These are phyloP conservation scores for Ophthalmolycus amberensis DNA, from an alignment of 2,113 vertebrate genomes.

Conservation along the genomic window DNA sequence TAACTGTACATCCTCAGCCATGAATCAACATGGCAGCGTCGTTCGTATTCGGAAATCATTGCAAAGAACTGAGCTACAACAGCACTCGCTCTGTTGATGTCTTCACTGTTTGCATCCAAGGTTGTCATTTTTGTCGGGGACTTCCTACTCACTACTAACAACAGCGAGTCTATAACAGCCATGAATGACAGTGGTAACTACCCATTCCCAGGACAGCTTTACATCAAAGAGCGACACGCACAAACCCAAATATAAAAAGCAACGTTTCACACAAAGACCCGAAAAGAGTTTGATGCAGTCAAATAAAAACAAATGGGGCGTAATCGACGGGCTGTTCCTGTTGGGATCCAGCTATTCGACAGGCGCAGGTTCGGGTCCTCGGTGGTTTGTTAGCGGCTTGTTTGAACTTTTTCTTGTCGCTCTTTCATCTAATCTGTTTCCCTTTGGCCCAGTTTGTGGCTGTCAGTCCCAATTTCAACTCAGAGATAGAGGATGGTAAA, in stretches of 20 bases:
- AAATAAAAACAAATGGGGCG: conserved; percentile 32
- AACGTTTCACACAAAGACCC: conserved; percentile 17
- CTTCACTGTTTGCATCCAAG: conserved; percentile 24
- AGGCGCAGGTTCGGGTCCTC: conserved; percentile 6
- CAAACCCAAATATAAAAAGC: background rate
- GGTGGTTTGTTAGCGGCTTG: conserved; percentile 21
- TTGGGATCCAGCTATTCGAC: conserved; percentile 21
- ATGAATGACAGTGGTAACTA: conserved; percentile 7
- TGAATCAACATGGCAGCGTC: background rate
- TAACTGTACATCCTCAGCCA: background rate
- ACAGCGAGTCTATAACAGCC: conserved; percentile 29
- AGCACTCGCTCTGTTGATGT: conserved; percentile 4
- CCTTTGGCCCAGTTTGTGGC: conserved; percentile 56
- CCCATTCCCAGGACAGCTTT: conserved; percentile 10
- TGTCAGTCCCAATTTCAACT: conserved; percentile 57
- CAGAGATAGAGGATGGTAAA: conserved; percentile 29
- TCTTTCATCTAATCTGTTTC: conserved; percentile 57
- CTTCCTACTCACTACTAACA: conserved; percentile 21
- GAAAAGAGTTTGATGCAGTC: conserved; percentile 21
- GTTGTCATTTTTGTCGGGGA: conserved; percentile 37
- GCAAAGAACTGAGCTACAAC: conserved; percentile 9
- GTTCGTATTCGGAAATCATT: conserved; percentile 11
- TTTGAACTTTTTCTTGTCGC: conserved; percentile 43
- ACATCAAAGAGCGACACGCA: conserved; percentile 29
- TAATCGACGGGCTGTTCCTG: conserved; percentile 14